Evolutionary conservation across 2,797 vertebrate genomes (phyloP).

Genomic region (Rallus crepitans): DNA sequence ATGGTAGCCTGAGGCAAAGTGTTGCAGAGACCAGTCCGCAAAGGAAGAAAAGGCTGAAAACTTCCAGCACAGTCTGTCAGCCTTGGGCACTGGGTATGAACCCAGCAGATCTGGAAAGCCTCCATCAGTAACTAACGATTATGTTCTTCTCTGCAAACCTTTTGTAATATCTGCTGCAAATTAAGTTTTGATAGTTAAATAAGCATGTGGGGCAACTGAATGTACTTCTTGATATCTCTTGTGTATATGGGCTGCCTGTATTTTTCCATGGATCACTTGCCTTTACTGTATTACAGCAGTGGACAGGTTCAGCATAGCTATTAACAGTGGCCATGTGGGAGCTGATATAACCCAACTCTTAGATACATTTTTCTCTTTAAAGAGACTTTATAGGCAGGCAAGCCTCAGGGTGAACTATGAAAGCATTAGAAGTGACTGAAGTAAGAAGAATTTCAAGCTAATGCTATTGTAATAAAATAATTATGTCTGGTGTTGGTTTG

Average conservation of each 20-base stretch:
- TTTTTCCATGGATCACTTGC: not conserved
- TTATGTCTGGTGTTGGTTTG: not conserved
- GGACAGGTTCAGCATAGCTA: not conserved
- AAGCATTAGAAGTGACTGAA: not conserved
- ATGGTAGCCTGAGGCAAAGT: conserved; percentile 35
- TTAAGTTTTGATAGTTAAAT: not conserved
- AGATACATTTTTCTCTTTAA: not conserved
- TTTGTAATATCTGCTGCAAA: not conserved
- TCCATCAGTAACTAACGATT: not conserved
- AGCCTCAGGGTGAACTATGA: not conserved
- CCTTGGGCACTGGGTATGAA: not conserved
- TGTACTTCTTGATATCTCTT: not conserved
- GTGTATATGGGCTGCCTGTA: not conserved
- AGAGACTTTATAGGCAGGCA: not conserved
- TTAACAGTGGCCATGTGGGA: not conserved
- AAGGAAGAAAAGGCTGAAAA: conserved; percentile 18
- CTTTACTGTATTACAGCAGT: not conserved
- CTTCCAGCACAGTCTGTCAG: not conserved
- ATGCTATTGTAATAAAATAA: conserved; percentile 1
- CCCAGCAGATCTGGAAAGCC: not conserved
- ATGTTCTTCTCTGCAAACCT: not conserved
- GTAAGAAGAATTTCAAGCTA: conserved; percentile 11
- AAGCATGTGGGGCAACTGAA: accelerated
- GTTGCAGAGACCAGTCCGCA: conserved; percentile 8
- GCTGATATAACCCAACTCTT: not conserved